Conservation (phyloP, 2,888 invertebrate species). For the Aphrophora alni region DNA sequence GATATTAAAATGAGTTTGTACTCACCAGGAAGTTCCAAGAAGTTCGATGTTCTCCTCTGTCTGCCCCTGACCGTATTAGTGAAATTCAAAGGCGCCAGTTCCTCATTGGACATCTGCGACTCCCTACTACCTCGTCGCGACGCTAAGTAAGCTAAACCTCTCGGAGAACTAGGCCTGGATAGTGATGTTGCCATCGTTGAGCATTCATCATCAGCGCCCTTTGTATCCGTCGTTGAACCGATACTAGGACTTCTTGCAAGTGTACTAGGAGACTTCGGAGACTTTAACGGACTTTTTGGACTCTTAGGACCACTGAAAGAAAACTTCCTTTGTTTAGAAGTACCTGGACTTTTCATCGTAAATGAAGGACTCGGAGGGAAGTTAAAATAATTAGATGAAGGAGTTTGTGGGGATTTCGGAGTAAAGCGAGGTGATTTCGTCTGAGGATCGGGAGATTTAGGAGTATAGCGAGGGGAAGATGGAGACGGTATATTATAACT, state of each 20-base stretch:
- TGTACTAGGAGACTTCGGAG: background rate
- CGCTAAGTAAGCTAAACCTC: constrained; percentile 73
- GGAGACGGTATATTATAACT: constrained; percentile 26
- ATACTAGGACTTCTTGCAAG: constrained; percentile 52
- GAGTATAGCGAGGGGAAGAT: constrained; percentile 34
- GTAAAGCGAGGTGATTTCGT: constrained; percentile 30
- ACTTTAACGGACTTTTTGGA: constrained; percentile 20
- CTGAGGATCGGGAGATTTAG: constrained; percentile 35
- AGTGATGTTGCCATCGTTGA: constrained; percentile 60
- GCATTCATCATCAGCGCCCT: constrained; percentile 65
- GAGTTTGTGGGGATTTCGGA: constrained; percentile 22
- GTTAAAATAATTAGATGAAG: constrained; percentile 30
- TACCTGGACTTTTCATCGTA: constrained; percentile 18
- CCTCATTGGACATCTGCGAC: constrained; percentile 77
- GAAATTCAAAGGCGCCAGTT: constrained; percentile 81
- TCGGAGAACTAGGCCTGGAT: constrained; percentile 45
- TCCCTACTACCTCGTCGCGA: constrained; percentile 84
- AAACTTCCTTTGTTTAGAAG: constrained; percentile 12
- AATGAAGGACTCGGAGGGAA: constrained; percentile 37
- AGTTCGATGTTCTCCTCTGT: constrained; percentile 84
- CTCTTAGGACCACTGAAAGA: constrained; percentile 26
- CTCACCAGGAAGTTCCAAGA: constrained; percentile 83
- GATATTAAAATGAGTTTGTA: too few relatives aligned
- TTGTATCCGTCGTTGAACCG: constrained; percentile 80
- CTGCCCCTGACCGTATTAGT: constrained; percentile 78